A percentile compares a stretch with the other conserved stretches of the same genome.
Evolutionary conservation across 2,888 invertebrate genomes (phyloP).

Genomic region (Drosophila gaucha): DNA sequence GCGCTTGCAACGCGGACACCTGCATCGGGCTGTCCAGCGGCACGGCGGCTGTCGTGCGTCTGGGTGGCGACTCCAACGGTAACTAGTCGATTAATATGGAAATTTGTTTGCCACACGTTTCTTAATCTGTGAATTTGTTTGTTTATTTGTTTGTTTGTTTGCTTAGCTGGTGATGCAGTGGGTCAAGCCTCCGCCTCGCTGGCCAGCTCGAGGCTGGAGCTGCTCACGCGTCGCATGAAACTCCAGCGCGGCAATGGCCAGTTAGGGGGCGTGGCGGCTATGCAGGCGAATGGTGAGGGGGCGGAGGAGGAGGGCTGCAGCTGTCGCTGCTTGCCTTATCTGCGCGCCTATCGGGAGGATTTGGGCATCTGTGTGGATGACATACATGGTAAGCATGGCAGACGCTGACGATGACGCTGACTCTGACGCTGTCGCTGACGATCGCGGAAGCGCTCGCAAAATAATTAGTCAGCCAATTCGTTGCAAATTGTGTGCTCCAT

Average conservation of each 20-base stretch:
- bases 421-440: not conserved
- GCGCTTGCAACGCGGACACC: conserved; percentile 83
- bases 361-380: conserved; percentile 93
- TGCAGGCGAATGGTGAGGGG: not conserved
- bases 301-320: conserved; percentile 86
- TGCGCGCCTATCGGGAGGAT: conserved; percentile 93
- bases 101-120: conserved; percentile 47
- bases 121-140: conserved; percentile 9
- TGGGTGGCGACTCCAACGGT: conserved; percentile 77
- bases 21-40: conserved; percentile 85
- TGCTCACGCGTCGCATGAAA: conserved; percentile 68
- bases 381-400: conserved; percentile 89
- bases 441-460: conserved; percentile 58
- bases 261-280: conserved; percentile 11
- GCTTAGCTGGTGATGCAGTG: conserved; percentile 6
- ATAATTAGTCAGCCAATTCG: conserved; percentile 61
- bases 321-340: conserved; percentile 91
- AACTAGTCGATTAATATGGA: conserved; percentile 71
- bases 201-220: conserved; percentile 66
- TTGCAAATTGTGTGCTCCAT: conserved; percentile 63
- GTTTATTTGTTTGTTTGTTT: conserved; percentile 1
- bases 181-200: conserved; percentile 52
- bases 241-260: conserved; percentile 37
- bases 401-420: not conserved
- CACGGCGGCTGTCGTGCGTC: conserved; percentile 81